Percentiles rank a stretch among this genome's conserved stretches.
Evolutionary conservation across 2,113 vertebrate genomes (phyloP).

Genomic region (Polyodon spathula): DNA sequence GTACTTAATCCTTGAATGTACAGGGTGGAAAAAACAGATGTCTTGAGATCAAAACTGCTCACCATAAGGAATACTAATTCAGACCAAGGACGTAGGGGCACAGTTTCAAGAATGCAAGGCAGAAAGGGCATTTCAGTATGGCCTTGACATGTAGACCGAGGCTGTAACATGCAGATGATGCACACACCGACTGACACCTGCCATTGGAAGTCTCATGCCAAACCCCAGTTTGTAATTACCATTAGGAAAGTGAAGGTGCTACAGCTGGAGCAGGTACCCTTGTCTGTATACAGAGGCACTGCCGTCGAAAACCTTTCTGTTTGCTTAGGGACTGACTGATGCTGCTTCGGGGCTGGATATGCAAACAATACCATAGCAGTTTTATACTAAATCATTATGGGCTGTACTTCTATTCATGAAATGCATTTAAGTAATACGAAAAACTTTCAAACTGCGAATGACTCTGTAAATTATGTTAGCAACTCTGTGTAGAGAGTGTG

Average conservation of each 20-base stretch:
- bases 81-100: background rate
- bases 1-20: too few relatives aligned
- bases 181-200: constrained; percentile 21
- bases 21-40: too few relatives aligned
- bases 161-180: constrained; percentile 50
- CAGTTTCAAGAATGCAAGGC: background rate
- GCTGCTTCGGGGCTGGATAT: constrained; percentile 64
- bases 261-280: constrained; percentile 76
- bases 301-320: constrained; percentile 75
- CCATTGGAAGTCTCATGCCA: constrained; percentile 30
- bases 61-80: too few relatives aligned
- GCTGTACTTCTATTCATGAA: background rate
- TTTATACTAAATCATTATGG: background rate
- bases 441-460: too few relatives aligned
- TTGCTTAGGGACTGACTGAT: constrained; percentile 67
- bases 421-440: too few relatives aligned
- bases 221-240: constrained; percentile 58
- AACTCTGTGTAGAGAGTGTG: too few relatives aligned
- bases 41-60: too few relatives aligned
- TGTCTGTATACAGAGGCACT: constrained; percentile 74
- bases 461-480: too few relatives aligned
- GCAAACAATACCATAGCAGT: constrained; percentile 18
- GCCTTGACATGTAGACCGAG: constrained; percentile 36
- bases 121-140: background rate
- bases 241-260: constrained; percentile 45